Percentiles rank a stretch among this genome's conserved stretches.
Evolutionary conservation across 2,888 invertebrate genomes (phyloP).

Genomic region (Bibio marci): DNA sequence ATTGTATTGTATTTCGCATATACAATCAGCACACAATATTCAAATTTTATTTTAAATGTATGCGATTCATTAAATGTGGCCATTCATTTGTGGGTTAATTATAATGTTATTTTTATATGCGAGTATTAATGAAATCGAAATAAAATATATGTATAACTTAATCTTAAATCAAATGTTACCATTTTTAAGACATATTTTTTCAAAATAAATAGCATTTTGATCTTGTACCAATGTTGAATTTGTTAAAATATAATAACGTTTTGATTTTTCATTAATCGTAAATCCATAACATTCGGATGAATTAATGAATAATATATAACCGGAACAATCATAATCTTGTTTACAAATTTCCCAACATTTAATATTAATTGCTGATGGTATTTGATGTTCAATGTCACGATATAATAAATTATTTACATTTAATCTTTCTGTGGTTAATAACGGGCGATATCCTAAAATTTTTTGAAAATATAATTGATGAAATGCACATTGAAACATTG

Average conservation of each 20-base stretch:
- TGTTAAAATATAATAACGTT: constrained; percentile 17
- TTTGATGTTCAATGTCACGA: not conserved
- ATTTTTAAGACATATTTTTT: constrained; percentile 22
- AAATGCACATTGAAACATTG: constrained; percentile 22
- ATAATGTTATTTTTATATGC: too few species aligned
- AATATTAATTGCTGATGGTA: constrained; percentile 14
- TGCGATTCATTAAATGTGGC: too few species aligned
- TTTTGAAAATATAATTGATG: constrained; percentile 27
- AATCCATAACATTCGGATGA: constrained; percentile 24
- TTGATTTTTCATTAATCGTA: constrained; percentile 19
- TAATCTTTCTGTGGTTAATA: not conserved
- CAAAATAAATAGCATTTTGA: constrained; percentile 25
- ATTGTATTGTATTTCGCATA: too few species aligned
- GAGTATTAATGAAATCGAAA: too few species aligned
- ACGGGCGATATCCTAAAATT: constrained; percentile 26
- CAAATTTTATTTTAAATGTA: too few species aligned
- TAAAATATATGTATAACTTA: too few species aligned
- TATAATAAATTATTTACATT: constrained; percentile 5
- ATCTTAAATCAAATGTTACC: too few species aligned
- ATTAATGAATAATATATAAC: constrained; percentile 24
- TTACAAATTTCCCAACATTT: constrained; percentile 22
- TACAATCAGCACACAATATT: too few species aligned
- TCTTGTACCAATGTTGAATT: constrained; percentile 21
- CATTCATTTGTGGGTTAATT: too few species aligned
- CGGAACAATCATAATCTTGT: constrained; percentile 23